Conservation (phyloP, 2,113 vertebrate genomes). For the Laticauda laticaudata region DNA sequence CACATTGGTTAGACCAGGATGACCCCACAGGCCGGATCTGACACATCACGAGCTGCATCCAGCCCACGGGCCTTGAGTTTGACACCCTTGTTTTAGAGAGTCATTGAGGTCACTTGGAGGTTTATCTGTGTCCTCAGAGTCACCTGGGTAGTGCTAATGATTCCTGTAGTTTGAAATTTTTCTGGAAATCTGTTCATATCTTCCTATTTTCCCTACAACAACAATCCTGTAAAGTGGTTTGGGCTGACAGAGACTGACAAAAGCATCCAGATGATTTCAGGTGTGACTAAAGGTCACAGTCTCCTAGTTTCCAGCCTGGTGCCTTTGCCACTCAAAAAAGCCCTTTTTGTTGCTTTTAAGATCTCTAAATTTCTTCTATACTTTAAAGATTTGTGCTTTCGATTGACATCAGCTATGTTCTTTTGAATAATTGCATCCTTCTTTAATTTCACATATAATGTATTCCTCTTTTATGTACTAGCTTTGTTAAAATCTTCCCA, state of each 20-base stretch:
- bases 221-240: background rate
- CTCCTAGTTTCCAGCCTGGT: background rate
- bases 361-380: background rate
- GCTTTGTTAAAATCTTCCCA: background rate
- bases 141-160: too few species aligned
- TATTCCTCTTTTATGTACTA: background rate
- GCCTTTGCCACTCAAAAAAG: background rate
- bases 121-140: too few species aligned
- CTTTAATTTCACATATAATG: background rate
- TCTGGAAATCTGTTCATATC: too few species aligned
- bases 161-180: too few species aligned
- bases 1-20: too few species aligned
- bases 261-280: background rate
- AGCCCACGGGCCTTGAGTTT: too few species aligned
- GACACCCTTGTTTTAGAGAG: too few species aligned
- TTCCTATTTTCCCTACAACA: background rate
- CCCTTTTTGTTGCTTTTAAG: background rate
- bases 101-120: too few species aligned
- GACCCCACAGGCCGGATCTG: too few species aligned
- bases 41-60: too few species aligned
- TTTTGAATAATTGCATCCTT: background rate
- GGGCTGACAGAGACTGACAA: background rate
- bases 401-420: background rate
- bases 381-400: background rate
- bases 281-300: background rate